Evolutionary conservation across 2,888 invertebrate genomes (phyloP).

Genomic region (Rhingia campestris): DNA sequence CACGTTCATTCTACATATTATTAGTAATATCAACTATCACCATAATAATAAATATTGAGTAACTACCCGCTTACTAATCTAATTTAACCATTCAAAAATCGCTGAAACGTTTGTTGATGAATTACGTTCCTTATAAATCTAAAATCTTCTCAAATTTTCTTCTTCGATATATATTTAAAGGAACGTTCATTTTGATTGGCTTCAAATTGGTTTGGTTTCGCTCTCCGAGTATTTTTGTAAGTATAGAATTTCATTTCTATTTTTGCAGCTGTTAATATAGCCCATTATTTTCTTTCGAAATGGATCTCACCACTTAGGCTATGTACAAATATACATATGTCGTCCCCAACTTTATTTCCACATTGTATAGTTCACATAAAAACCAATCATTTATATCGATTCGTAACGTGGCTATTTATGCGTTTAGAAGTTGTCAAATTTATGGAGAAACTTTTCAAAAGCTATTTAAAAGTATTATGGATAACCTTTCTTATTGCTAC

Average conservation of each 20-base stretch:
- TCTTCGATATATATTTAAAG: neutral
- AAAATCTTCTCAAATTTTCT: no score
- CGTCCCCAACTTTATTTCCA: neutral
- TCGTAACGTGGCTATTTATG: neutral
- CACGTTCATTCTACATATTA: no score
- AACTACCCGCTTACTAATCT: no score
- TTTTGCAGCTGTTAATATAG: conserved; percentile 26
- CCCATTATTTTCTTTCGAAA: neutral
- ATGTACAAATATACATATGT: neutral
- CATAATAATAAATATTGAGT: no score
- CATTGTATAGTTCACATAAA: neutral
- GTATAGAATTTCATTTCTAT: conserved; percentile 50
- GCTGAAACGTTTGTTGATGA: no score
- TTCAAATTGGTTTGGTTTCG: neutral
- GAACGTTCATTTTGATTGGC: conserved; percentile 30
- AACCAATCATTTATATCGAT: neutral
- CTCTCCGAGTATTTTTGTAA: neutral
- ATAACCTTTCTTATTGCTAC: neutral
- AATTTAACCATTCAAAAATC: no score
- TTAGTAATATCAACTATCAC: no score
- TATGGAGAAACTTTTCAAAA: conserved; percentile 11
- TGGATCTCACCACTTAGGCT: conserved; percentile 6
- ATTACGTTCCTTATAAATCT: no score
- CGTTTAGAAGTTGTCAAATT: neutral
- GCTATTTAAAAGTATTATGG: conserved; percentile 2